Evolutionary conservation across 2,888 invertebrate genomes (phyloP).

Genomic region (Geophilus truncorum): DNA sequence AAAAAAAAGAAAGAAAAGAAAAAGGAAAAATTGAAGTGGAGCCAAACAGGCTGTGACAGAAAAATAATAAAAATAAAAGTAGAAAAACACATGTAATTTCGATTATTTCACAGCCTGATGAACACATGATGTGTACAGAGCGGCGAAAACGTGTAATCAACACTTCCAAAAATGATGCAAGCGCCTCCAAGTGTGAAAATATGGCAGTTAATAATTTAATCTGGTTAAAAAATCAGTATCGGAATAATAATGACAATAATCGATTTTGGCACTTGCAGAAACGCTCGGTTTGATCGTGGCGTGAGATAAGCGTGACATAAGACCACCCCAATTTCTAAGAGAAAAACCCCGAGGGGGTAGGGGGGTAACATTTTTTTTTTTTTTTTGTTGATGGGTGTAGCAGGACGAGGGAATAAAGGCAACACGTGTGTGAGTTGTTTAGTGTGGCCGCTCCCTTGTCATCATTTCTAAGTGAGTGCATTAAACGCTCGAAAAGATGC

Average conservation of each 20-base stretch:
- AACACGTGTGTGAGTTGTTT: conserved; percentile 1
- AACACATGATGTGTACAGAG: background rate
- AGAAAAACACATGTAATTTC: background rate
- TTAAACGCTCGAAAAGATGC: background rate
- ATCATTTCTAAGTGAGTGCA: background rate
- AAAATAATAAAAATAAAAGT: too few species aligned
- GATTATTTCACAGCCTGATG: background rate
- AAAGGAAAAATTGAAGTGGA: background rate
- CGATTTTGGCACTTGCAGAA: background rate
- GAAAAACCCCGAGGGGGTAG: background rate
- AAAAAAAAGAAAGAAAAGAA: background rate
- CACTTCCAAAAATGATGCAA: background rate
- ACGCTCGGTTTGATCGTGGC: background rate
- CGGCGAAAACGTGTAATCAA: background rate
- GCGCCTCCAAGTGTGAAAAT: background rate
- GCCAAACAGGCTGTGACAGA: background rate
- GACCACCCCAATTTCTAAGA: background rate
- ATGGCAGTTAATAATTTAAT: too few species aligned
- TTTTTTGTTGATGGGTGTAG: conserved; percentile 17
- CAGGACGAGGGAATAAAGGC: background rate
- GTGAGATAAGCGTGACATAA: background rate
- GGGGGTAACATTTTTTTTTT: background rate
- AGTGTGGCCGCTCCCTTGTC: background rate
- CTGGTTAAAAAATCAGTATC: too few species aligned
- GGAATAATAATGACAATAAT: background rate